These are phyloP conservation scores for Drosophila colorata DNA, from an alignment of 2,888 invertebrate species.

Conservation along the genomic window DNA sequence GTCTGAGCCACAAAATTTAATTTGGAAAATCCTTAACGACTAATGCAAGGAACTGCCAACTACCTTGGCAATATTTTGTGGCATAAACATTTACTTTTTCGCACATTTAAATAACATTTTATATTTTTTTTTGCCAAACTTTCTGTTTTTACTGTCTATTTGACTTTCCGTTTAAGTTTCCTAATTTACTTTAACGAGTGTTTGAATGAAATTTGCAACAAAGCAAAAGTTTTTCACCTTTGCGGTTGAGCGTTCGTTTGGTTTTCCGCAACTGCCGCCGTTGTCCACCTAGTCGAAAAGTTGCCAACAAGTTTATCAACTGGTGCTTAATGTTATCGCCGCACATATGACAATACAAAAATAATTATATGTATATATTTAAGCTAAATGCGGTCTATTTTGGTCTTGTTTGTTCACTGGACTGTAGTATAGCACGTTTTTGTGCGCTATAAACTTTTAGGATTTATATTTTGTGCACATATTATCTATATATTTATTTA, in stretches of 20 bases:
- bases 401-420: conserved; percentile 11
- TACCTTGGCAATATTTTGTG: not conserved
- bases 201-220: conserved; percentile 17
- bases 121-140: conserved; percentile 23
- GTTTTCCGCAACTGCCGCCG: conserved; percentile 5
- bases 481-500: no score
- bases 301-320: conserved; percentile 37
- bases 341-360: conserved; percentile 32
- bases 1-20: conserved; percentile 32
- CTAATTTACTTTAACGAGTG: conserved; percentile 44
- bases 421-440: conserved; percentile 34
- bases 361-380: conserved; percentile 25
- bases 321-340: conserved; percentile 35
- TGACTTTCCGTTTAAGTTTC: conserved; percentile 19
- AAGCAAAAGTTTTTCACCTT: conserved; percentile 36
- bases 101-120: conserved; percentile 56
- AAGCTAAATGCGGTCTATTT: conserved; percentile 36
- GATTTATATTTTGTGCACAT: not conserved
- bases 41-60: conserved; percentile 25
- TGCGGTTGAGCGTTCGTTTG: conserved; percentile 11
- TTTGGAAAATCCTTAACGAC: conserved; percentile 27
- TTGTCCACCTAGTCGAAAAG: conserved; percentile 19
- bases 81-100: conserved; percentile 39
- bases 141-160: conserved; percentile 1
- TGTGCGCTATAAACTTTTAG: conserved; percentile 9